Percentiles rank a stretch among this genome's conserved stretches.
These are phyloP conservation scores for Chrosomus eos DNA, from an alignment of 2,797 vertebrate species.

Conservation along the genomic window DNA sequence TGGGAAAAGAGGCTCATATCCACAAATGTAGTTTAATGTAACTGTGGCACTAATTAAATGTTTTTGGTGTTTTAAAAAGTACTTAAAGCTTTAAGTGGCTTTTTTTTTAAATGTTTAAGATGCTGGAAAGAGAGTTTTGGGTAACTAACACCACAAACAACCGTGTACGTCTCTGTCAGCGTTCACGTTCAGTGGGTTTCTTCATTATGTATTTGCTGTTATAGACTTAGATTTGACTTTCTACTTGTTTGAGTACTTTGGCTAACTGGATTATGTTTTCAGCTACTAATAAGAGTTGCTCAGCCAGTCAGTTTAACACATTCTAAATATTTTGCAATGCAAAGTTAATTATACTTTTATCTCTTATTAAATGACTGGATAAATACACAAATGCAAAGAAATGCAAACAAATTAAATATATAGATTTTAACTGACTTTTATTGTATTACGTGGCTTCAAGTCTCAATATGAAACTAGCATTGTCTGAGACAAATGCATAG, in stretches of 20 bases:
- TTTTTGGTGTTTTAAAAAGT: conserved; percentile 69
- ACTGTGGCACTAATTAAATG: conserved; percentile 72
- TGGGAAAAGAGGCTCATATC: conserved; percentile 70
- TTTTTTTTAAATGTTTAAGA: conserved; percentile 29
- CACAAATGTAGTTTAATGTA: conserved; percentile 77
- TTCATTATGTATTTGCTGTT: conserved; percentile 19
- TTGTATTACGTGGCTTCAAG: neutral
- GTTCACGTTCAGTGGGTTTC: conserved; percentile 26
- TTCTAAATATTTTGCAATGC: neutral
- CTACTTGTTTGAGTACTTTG: neutral
- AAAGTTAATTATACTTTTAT: neutral
- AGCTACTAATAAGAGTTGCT: neutral
- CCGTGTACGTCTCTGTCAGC: conserved; percentile 30
- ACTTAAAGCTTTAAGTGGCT: conserved; percentile 67
- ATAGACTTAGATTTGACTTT: conserved; percentile 9
- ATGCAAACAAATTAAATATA: neutral
- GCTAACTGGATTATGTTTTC: neutral
- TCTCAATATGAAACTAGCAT: neutral
- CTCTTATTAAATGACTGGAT: neutral
- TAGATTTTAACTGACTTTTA: neutral
- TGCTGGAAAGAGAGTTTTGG: conserved; percentile 64
- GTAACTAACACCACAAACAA: conserved; percentile 62
- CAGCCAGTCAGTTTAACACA: neutral
- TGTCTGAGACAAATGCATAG: neutral
- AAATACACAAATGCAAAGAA: neutral